Evolutionary conservation across 2,797 vertebrate genomes (phyloP).

Genomic region (Muscicapa striata): DNA sequence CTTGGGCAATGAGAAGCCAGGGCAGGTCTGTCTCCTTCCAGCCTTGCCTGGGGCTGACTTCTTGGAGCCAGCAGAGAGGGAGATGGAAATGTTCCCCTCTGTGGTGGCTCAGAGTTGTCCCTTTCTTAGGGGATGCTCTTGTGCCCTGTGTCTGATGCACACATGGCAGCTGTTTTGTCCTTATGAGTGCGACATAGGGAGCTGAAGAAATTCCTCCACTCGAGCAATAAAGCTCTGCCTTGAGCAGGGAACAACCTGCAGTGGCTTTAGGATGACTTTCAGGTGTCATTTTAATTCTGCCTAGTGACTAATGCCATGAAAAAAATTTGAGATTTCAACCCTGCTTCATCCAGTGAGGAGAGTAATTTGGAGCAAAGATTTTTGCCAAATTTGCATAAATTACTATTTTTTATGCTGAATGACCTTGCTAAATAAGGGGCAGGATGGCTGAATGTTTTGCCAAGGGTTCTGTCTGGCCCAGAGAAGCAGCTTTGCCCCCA

Average conservation of each 20-base stretch:
- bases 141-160: background rate
- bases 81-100: background rate
- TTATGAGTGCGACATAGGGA: rapidly evolving
- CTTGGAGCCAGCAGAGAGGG: background rate
- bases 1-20: background rate
- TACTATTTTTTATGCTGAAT: rapidly evolving
- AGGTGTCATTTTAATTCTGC: background rate
- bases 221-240: background rate
- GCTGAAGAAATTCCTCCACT: background rate
- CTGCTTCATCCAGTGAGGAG: rapidly evolving
- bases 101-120: background rate
- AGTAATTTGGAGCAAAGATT: background rate
- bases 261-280: background rate
- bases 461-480: background rate
- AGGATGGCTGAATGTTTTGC: background rate
- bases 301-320: background rate
- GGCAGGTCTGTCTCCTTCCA: background rate
- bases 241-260: background rate
- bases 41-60: background rate
- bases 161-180: rapidly evolving
- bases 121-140: background rate
- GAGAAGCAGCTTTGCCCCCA: background rate
- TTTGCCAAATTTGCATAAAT: background rate
- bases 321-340: rapidly evolving
- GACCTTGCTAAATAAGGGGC: background rate